A percentile compares a stretch with the other conserved stretches of the same genome.
Evolutionary conservation across 92 coral and sea anemone genomes (phyloP).

Genomic region (Anthopleura xanthogrammica): DNA sequence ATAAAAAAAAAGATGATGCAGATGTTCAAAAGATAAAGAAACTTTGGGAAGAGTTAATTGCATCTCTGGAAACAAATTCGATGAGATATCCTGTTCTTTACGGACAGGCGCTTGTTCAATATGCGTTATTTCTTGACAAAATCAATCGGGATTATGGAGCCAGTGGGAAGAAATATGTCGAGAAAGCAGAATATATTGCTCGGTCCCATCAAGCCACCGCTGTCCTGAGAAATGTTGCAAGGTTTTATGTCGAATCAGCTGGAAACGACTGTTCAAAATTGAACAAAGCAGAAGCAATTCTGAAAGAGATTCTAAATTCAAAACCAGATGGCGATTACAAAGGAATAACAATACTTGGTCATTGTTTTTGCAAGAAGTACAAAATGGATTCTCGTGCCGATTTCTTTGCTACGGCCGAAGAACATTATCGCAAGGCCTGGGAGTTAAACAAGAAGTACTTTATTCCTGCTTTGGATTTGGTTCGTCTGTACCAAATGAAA

Average conservation of each 20-base stretch:
- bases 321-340: background rate
- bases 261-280: background rate
- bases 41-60: slow-evolving; percentile 5
- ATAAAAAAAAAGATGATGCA: background rate
- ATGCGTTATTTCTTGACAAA: background rate
- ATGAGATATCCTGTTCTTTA: background rate
- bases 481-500: background rate
- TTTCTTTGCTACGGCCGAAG: slow-evolving; percentile 4
- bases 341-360: too few species aligned
- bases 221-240: slow-evolving; percentile 21
- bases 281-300: slow-evolving; percentile 16
- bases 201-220: background rate
- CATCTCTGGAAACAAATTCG: background rate
- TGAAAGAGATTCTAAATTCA: background rate
- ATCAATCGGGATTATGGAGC: slow-evolving; percentile 3
- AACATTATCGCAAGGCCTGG: slow-evolving; percentile 4
- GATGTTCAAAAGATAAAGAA: background rate
- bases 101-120: background rate
- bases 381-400: too few species aligned
- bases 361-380: too few species aligned
- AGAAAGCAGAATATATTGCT: slow-evolving; percentile 1
- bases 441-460: background rate
- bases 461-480: background rate
- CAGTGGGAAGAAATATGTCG: slow-evolving; percentile 7
- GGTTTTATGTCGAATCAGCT: slow-evolving; percentile 17